phyloP scores from a whole-genome alignment of 2,797 vertebrate species.

The Pseudochaenichthys georgianus region DNA sequence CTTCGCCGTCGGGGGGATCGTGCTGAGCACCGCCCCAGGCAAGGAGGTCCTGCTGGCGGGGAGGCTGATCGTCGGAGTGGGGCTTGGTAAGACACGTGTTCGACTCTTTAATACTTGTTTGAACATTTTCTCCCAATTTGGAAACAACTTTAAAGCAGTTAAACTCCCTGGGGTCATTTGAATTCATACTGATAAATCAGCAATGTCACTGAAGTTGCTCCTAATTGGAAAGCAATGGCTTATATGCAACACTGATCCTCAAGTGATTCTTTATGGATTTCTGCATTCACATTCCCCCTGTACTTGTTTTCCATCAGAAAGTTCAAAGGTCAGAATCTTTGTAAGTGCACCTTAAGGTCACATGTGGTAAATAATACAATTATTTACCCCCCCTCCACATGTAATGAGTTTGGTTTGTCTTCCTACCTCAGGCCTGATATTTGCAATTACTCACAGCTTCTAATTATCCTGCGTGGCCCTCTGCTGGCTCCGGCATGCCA shows the following conservation, averaged over 20 bases:
- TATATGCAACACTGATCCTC: slow-evolving; percentile 14
- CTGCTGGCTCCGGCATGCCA: slow-evolving; percentile 25
- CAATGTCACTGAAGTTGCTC: background rate
- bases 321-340: slow-evolving; percentile 50
- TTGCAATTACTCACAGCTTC: slow-evolving; percentile 51
- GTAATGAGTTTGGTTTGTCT: slow-evolving; percentile 7
- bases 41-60: slow-evolving; percentile 93
- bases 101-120: background rate
- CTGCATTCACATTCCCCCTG: slow-evolving; percentile 6
- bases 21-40: slow-evolving; percentile 88
- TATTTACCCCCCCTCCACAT: no score
- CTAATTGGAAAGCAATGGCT: slow-evolving; percentile 1
- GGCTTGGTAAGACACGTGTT: slow-evolving; percentile 89
- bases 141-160: background rate
- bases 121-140: background rate
- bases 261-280: slow-evolving; percentile 33
- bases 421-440: slow-evolving; percentile 29
- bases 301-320: slow-evolving; percentile 22
- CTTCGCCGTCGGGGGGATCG: slow-evolving; percentile 90
- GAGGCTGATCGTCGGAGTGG: slow-evolving; percentile 92
- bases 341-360: slow-evolving; percentile 25
- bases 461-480: slow-evolving; percentile 49
- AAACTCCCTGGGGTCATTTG: background rate
- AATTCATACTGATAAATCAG: background rate
- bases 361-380: background rate